A percentile compares a stretch with the other conserved stretches of the same genome.
Evolutionary conservation across 2,113 vertebrate genomes (phyloP).

Genomic region (Rhinoptilus africanus): DNA sequence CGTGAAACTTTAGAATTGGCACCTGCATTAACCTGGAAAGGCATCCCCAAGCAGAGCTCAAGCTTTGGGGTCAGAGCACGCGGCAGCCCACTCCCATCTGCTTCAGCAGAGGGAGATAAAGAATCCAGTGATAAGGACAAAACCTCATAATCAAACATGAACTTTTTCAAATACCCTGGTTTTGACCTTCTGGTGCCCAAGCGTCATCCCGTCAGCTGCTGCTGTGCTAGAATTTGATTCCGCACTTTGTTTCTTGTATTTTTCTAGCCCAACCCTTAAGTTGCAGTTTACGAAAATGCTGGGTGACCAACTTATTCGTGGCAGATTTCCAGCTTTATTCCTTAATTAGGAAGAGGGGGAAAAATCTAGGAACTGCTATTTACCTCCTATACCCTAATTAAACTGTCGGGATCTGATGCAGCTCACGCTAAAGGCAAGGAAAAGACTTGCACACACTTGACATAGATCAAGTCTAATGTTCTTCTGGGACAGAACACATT

Average conservation of each 20-base stretch:
- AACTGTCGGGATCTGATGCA: background rate
- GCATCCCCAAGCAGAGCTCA: background rate
- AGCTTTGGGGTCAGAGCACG: background rate
- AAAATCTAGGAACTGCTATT: background rate
- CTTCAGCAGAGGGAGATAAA: background rate
- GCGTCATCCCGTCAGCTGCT: no score
- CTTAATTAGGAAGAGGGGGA: background rate
- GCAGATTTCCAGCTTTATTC: background rate
- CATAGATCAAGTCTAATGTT: background rate
- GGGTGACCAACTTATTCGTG: background rate
- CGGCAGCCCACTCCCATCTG: background rate
- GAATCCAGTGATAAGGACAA: background rate
- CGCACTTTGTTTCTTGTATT: background rate
- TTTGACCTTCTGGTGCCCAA: background rate
- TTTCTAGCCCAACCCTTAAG: background rate
- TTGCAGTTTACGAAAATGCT: background rate
- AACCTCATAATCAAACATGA: background rate
- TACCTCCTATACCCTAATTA: background rate
- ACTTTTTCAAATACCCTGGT: no score
- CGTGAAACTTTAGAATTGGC: background rate
- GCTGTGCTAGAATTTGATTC: background rate
- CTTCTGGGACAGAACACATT: background rate
- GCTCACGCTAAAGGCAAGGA: background rate
- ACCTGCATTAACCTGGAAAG: background rate
- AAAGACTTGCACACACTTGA: background rate